A percentile compares a stretch with the other conserved stretches of the same genome.
phyloP scores from a whole-genome alignment of 2,888 invertebrate genomes.

The Trachelus troglodyta region DNA sequence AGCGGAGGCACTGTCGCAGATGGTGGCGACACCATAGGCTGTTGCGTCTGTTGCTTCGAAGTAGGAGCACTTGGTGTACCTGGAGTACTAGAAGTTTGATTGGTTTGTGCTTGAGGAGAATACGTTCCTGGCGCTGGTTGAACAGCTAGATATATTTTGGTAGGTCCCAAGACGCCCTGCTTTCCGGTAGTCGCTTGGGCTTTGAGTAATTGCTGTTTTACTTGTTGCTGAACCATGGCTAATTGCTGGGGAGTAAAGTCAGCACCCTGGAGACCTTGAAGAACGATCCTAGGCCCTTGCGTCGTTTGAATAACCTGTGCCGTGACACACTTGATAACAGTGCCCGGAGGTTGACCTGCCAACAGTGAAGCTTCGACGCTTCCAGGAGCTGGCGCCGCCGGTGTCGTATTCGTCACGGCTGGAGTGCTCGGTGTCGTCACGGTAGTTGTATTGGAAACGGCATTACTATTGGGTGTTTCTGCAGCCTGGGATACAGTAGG shows the following conservation, averaged over 20 bases:
- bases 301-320: slow-evolving; percentile 88
- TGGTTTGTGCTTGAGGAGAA: slow-evolving; percentile 28
- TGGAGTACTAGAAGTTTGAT: slow-evolving; percentile 30
- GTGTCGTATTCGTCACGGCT: slow-evolving; percentile 29
- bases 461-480: slow-evolving; percentile 35
- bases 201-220: slow-evolving; percentile 88
- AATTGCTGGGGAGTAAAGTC: slow-evolving; percentile 86
- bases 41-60: slow-evolving; percentile 39
- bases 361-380: slow-evolving; percentile 78
- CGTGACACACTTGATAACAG: slow-evolving; percentile 87
- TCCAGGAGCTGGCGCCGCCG: slow-evolving; percentile 63
- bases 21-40: slow-evolving; percentile 28
- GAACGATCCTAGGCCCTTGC: slow-evolving; percentile 86
- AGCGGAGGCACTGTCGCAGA: slow-evolving; percentile 26
- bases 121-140: slow-evolving; percentile 72
- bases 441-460: slow-evolving; percentile 35
- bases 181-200: slow-evolving; percentile 90
- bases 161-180: slow-evolving; percentile 85
- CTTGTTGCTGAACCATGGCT: slow-evolving; percentile 87
- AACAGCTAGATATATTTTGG: slow-evolving; percentile 87
- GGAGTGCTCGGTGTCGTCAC: slow-evolving; percentile 30
- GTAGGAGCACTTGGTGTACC: slow-evolving; percentile 34
- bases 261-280: slow-evolving; percentile 86
- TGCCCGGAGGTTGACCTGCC: slow-evolving; percentile 85
- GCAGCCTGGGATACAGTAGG: slow-evolving; percentile 41